Base-by-base conservation (phyloP, 1,140 invertebrate species). In the Centruroides vittatus region DNA sequence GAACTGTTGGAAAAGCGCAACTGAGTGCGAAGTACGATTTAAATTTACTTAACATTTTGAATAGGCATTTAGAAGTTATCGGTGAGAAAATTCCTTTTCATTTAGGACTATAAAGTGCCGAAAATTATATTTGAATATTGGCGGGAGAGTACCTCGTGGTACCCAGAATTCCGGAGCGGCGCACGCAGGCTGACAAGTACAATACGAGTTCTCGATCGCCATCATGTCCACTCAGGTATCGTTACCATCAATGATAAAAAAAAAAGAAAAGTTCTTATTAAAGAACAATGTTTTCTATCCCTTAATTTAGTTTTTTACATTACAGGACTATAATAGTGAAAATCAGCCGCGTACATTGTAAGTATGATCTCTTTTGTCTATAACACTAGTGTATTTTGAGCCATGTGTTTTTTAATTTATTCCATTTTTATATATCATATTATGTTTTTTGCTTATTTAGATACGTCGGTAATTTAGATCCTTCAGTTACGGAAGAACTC, bases 401-500 rank as follows among this genome's bases (percentile, higher is more conserved):
- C 41, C 35, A 35, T 60, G 35, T 61, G 46, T 11, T 23, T 35
- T 61, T 48, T 47, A 51, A 36, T 50, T 55, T 55, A 63, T 34
- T 23, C 53, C 10, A 50, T 55, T 57, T 57, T 34, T 35, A 57
- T 47, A 13, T 8, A 47, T 46, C 8, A 47, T 13, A 55, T 61
- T 61, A 6, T 1, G 48, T 59, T 3, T n/a, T 57, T 61, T 23
- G 23, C 23, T 23, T 68, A 71, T 71, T 46, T 66, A 82, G 81
- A 61, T 97, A 98, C 80, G 93, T 98, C 73, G 94, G 94, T 71
- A 97, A 98, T 81, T 82, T 98, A 70, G 93, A 97, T 80, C 79
- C 81, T 65, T 81, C 84, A 68, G 93, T 97, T 63, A 88, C 89
- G 68, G 93, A 98, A 80, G 91, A 94, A 71, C 82, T 98, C 67